Base-by-base conservation (phyloP, 1,140 invertebrate genomes). In the Lasaia peninsularis region DNA sequence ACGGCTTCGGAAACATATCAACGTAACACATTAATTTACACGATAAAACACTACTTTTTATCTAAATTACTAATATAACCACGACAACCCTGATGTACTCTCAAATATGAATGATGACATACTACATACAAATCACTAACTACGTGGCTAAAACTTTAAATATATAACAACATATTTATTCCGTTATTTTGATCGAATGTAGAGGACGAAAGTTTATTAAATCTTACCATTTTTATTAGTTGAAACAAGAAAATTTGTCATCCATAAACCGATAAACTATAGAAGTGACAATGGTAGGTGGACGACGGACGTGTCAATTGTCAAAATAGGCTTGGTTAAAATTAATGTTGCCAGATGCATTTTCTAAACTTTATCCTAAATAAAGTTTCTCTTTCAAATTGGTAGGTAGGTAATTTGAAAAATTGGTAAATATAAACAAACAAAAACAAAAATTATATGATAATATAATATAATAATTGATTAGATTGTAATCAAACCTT, bases 1-100 rank as follows among this genome's bases (percentile, higher is more conserved):
- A 92, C 68, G 98, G 98, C 98, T 96, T 81, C 58, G 90, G 54
- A 71, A 81, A 80, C 69, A 78, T 71, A 71, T 62, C 52, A 67
- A 75, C 24, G 50, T 24, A 52, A 67, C 55, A 57, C 33, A 53
- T 71, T 74, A 78, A 31, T 44, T 57, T 58, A 28, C 53, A 64
- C 21, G 53, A 59, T 61, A 60, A 54, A 57, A 50, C 61, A 63
- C 44, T 60, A 60, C 44, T 65, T 64, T 49, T 35, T 37, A 34
- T 16, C 11, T 20, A 51, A 62, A 34, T 20, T 44, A 44, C 8
- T 14, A 57, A 60, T 37, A 57, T 61, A 70, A 65, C 52, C 70
- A 62, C 54, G 52, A 67, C 48, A 64, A 73, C 79, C 79, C 76
- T 80, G 24, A 28, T 28, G 24, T 28, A 28, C 24, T 7, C 8